Conservation (phyloP, 2,797 vertebrate genomes). For the Xiphophorus birchmanni region DNA sequence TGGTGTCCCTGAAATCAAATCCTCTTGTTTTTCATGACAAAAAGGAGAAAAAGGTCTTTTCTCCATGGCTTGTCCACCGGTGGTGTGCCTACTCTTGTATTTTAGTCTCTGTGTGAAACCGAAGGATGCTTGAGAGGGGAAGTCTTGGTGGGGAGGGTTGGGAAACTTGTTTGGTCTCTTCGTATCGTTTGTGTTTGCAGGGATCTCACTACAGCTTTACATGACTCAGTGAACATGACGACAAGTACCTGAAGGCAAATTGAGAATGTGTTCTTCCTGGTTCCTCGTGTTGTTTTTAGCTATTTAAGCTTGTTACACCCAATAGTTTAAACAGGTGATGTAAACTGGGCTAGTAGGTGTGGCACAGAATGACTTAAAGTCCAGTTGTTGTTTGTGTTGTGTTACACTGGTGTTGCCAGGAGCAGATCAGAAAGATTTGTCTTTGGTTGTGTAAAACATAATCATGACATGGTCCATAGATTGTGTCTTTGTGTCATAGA, state of each 20-base stretch:
- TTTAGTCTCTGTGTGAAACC: constrained; percentile 79
- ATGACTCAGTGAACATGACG: constrained; percentile 3
- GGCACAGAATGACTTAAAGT: constrained; percentile 37
- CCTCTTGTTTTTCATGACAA: constrained; percentile 78
- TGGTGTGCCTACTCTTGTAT: constrained; percentile 75
- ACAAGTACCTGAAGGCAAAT: constrained; percentile 6
- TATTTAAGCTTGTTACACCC: constrained; percentile 14
- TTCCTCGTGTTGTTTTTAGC: constrained; percentile 44
- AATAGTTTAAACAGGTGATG: constrained; percentile 23
- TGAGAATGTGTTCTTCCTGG: constrained; percentile 11
- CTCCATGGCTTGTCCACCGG: constrained; percentile 68
- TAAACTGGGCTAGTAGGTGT: constrained; percentile 29
- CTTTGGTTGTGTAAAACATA: constrained; percentile 18
- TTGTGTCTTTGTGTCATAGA: constrained; percentile 3
- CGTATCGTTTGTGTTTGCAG: constrained; percentile 10
- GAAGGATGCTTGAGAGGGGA: constrained; percentile 66
- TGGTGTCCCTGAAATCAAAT: constrained; percentile 78
- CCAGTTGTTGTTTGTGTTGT: constrained; percentile 26
- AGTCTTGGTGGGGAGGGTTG: constrained; percentile 45
- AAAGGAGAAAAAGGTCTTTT: constrained; percentile 71
- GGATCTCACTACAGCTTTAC: constrained; percentile 5
- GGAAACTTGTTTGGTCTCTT: constrained; percentile 21
- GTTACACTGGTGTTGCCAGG: constrained; percentile 54
- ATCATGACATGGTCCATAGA: constrained; percentile 18
- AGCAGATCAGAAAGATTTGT: constrained; percentile 32